Evolutionary conservation across 2,113 vertebrate species (phyloP).

Genomic region (Toxostoma redivivum): DNA sequence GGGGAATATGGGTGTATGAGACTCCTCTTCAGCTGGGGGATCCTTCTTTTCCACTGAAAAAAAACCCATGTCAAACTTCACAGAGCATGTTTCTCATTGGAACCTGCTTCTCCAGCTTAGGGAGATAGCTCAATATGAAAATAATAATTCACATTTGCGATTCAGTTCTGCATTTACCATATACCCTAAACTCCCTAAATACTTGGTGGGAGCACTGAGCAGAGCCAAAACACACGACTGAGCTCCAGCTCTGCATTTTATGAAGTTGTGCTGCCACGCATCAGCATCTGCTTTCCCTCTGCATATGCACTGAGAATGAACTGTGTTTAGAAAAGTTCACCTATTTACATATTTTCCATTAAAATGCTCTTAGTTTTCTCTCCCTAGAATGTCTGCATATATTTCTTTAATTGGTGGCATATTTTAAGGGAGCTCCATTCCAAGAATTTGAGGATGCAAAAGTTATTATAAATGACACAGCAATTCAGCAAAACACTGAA

Average conservation of each 20-base stretch:
- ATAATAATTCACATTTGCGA: not conserved
- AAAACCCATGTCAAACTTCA: not conserved
- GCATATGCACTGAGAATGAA: not conserved
- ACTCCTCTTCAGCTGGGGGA: not conserved
- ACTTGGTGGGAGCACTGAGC: not conserved
- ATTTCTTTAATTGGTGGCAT: constrained; percentile 16
- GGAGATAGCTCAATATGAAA: not conserved
- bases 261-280: not conserved
- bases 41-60: not conserved
- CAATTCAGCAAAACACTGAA: constrained; percentile 57
- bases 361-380: constrained; percentile 8
- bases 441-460: not conserved
- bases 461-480: constrained; percentile 47
- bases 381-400: not conserved
- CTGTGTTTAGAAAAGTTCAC: not conserved
- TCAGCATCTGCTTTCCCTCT: not conserved
- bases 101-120: not conserved
- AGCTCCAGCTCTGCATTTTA: not conserved
- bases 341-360: constrained; percentile 40
- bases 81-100: not conserved
- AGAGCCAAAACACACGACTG: not conserved
- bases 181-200: not conserved
- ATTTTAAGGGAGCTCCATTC: not conserved
- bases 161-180: not conserved
- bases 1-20: not conserved